phyloP scores from a whole-genome alignment of 2,888 invertebrate genomes.

The Chaetogeoica ovagalla region DNA sequence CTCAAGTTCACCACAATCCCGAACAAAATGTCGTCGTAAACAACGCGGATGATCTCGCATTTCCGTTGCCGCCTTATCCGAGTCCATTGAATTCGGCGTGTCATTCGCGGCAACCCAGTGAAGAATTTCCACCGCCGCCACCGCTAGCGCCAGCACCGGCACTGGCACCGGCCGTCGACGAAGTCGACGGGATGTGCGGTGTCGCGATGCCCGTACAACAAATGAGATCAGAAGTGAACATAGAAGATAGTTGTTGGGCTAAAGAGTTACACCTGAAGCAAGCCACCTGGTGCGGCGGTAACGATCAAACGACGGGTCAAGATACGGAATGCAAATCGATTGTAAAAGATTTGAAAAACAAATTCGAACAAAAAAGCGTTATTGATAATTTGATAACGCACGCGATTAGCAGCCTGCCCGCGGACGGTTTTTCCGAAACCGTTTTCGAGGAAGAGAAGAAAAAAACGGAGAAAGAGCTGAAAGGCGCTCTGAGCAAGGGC shows the following conservation, averaged over 20 bases:
- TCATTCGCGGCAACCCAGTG: slow-evolving; percentile 83
- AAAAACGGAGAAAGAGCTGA: slow-evolving; percentile 49
- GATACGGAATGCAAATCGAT: slow-evolving; percentile 56
- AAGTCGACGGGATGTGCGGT: slow-evolving; percentile 61
- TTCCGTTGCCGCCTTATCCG: slow-evolving; percentile 67
- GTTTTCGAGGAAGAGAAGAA: slow-evolving; percentile 34
- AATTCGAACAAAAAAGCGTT: slow-evolving; percentile 69
- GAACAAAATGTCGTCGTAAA: slow-evolving; percentile 51
- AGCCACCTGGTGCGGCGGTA: slow-evolving; percentile 62
- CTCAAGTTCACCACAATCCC: slow-evolving; percentile 78
- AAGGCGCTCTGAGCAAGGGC: slow-evolving; percentile 36
- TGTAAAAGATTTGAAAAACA: slow-evolving; percentile 79
- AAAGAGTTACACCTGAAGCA: slow-evolving; percentile 81
- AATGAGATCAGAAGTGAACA: slow-evolving; percentile 59
- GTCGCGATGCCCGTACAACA: slow-evolving; percentile 65
- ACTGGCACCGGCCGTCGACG: slow-evolving; percentile 31
- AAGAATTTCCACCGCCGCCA: slow-evolving; percentile 82
- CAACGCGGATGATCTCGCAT: slow-evolving; percentile 54
- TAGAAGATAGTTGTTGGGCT: slow-evolving; percentile 72
- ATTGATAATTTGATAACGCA: slow-evolving; percentile 48
- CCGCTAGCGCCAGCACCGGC: not conserved
- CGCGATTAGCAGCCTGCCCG: slow-evolving; percentile 43
- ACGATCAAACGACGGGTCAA: slow-evolving; percentile 1
- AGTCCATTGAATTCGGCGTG: slow-evolving; percentile 76
- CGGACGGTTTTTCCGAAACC: slow-evolving; percentile 40